These are phyloP conservation scores for Aplysina aerophoba DNA, from an alignment of 37 sponge, comb jelly and placozoan species.

Conservation along the genomic window DNA sequence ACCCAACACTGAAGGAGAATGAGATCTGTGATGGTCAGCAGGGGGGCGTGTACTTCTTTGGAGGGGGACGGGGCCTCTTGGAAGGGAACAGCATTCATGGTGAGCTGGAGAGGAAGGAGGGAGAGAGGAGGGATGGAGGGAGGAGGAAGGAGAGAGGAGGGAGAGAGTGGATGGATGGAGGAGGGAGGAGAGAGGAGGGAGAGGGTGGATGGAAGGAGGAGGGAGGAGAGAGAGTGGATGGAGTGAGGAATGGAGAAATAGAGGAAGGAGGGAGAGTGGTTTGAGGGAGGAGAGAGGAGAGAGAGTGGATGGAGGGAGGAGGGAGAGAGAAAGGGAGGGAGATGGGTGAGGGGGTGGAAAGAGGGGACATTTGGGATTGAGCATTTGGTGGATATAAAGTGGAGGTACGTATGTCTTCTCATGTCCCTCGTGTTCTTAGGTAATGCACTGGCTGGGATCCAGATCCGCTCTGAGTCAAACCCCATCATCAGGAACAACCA, in stretches of 20 bases:
- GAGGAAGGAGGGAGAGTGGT: background rate
- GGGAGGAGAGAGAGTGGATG: background rate
- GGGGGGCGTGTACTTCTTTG: slow-evolving; percentile 90
- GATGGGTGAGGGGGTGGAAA: background rate
- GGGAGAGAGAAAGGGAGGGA: background rate
- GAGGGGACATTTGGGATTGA: no score
- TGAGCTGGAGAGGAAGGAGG: slow-evolving; percentile 16
- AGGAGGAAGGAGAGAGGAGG: no score
- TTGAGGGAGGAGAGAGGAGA: background rate
- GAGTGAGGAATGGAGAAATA: no score
- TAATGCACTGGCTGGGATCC: slow-evolving; percentile 85
- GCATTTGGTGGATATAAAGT: no score
- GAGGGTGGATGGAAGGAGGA: background rate
- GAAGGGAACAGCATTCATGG: slow-evolving; percentile 86
- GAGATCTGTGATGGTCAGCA: slow-evolving; percentile 79
- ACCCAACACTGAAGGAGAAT: slow-evolving; percentile 79
- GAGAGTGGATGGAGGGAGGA: background rate
- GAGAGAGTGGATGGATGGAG: no score
- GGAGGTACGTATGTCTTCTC: background rate
- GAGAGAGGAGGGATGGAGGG: no score
- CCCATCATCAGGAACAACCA: slow-evolving; percentile 82
- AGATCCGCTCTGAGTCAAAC: slow-evolving; percentile 83
- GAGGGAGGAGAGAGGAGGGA: slow-evolving; percentile 5
- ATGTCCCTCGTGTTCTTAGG: slow-evolving; percentile 14
- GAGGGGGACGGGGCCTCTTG: slow-evolving; percentile 77